Evolutionary conservation across 1,140 invertebrate genomes (phyloP).

Genomic region (Saccostrea cuccullata): DNA sequence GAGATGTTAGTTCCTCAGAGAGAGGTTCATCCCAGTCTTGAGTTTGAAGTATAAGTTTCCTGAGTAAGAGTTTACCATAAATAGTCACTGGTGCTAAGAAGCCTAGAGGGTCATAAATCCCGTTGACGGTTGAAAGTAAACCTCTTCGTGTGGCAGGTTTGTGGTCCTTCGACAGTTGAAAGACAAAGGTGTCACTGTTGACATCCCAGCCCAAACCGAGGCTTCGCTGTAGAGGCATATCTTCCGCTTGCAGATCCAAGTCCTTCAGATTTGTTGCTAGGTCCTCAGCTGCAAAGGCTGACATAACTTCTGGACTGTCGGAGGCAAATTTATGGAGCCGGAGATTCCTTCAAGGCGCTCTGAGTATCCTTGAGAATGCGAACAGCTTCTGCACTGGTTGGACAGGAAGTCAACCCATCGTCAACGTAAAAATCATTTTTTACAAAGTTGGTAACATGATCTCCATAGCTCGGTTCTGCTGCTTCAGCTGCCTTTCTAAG

Average conservation of each 20-base stretch:
- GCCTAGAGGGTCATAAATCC: slow-evolving; percentile 23
- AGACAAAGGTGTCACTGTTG: slow-evolving; percentile 46
- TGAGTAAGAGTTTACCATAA: slow-evolving; percentile 2
- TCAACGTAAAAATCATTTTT: slow-evolving; percentile 52
- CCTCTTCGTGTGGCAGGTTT: slow-evolving; percentile 28
- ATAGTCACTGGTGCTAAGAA: slow-evolving; percentile 3
- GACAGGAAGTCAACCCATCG: slow-evolving; percentile 42
- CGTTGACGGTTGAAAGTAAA: neutral
- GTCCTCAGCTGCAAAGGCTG: slow-evolving; percentile 43
- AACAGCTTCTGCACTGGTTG: slow-evolving; percentile 28
- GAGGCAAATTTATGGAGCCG: slow-evolving; percentile 51
- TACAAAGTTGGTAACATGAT: slow-evolving; percentile 41
- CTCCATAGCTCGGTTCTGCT: slow-evolving; percentile 33
- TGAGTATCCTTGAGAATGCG: slow-evolving; percentile 46
- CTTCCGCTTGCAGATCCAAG: slow-evolving; percentile 44
- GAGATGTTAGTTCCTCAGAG: neutral
- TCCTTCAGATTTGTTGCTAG: slow-evolving; percentile 48
- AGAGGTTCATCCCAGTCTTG: slow-evolving; percentile 6
- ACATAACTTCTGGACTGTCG: slow-evolving; percentile 41
- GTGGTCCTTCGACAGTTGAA: slow-evolving; percentile 33
- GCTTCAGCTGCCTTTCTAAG: slow-evolving; percentile 44
- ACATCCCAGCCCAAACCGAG: slow-evolving; percentile 53
- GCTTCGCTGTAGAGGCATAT: slow-evolving; percentile 48
- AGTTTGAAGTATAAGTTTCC: neutral
- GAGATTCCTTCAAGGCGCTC: slow-evolving; percentile 18